Evolutionary conservation across 2,888 invertebrate genomes (phyloP).

Genomic region (Xanthorhoe designata): DNA sequence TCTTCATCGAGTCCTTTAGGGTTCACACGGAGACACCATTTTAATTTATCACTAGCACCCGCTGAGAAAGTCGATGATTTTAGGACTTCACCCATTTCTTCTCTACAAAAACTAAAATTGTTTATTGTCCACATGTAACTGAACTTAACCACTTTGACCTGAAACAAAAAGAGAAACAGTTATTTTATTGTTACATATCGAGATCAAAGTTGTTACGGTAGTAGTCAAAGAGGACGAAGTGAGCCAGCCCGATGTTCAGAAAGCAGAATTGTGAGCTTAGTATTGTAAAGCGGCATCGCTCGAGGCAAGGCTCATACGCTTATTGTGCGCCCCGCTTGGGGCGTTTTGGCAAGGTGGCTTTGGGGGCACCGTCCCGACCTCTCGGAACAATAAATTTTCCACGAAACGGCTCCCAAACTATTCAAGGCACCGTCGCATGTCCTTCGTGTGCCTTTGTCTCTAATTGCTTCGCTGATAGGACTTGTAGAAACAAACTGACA

Average conservation of each 20-base stretch:
- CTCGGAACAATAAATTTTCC: conserved; percentile 56
- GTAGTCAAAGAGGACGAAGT: conserved; percentile 43
- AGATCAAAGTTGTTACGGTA: conserved; percentile 46
- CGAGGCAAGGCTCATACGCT: conserved; percentile 1
- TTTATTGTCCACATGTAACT: conserved; percentile 99
- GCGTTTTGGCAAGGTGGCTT: conserved; percentile 50
- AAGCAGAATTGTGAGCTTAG: conserved; percentile 21
- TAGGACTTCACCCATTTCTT: conserved; percentile 99
- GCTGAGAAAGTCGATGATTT: conserved; percentile 99
- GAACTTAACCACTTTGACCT: conserved; percentile 99
- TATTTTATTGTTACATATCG: conserved; percentile 47
- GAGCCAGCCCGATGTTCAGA: conserved; percentile 29
- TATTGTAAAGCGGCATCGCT: conserved; percentile 4
- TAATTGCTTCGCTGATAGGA: conserved; percentile 62
- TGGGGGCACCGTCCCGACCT: conserved; percentile 42
- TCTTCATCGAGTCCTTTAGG: conserved; percentile 99
- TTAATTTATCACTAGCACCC: conserved; percentile 99
- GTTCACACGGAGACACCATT: conserved; percentile 99
- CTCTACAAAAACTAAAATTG: conserved; percentile 99
- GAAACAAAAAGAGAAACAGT: conserved; percentile 74
- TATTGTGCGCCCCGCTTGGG: conserved; percentile 8
- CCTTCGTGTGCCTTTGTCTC: conserved; percentile 56
- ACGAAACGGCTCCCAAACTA: conserved; percentile 50
- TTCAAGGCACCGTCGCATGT: conserved; percentile 48
- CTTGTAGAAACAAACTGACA: conserved; percentile 56